Evolutionary conservation across 2,113 vertebrate species (phyloP), one percentile per base, ranked within the genome.

Genomic region (Percina caprodes): DNA sequence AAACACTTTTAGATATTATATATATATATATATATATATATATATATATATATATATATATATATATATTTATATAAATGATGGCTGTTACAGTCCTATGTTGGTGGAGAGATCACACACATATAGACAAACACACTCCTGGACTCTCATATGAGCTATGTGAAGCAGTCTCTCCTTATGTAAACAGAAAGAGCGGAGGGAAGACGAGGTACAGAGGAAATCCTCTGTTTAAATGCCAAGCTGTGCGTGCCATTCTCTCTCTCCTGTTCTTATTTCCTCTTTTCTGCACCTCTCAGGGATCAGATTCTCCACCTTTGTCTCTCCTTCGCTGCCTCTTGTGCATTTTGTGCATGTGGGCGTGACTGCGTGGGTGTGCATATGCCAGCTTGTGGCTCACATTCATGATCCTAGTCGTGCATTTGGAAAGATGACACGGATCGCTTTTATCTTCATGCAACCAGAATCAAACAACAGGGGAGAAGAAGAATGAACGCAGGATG

Each of bases 151-250:
- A 69, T 1, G 46, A 77, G 79, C 51, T 30, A 59, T 79, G 80
- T 80, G 76, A 74, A 90, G 71, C 69, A 60, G 86, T 89, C 56
- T 61, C 72, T 87, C 82, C 82, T 88, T 91, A 60, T 88, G 92
- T 92, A 93, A 93, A 93, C 92, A 94, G 84, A 87, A 68, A 51
- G 60, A 86, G 79, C 69, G 76, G 86, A 90, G 87, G 91, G 86
- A 91, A 89, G 92, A 92, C 67, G 83, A 89, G 88, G 77, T 84
- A 80, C 88, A 91, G 87, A 95, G 94, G 93, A 95, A 94, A 94
- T 95, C 94, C 94, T 94, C 92, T 92, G 89, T 89, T 93, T 92
- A 89, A 94, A 94, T 90, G 89, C 82, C 89, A 92, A 85, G 82
- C 85, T 70, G 89, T 90, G 79, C 73, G 48, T 87, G 87, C 87